phyloP scores from a whole-genome alignment of 2,888 invertebrate genomes.

The Microctonus brassicae region DNA sequence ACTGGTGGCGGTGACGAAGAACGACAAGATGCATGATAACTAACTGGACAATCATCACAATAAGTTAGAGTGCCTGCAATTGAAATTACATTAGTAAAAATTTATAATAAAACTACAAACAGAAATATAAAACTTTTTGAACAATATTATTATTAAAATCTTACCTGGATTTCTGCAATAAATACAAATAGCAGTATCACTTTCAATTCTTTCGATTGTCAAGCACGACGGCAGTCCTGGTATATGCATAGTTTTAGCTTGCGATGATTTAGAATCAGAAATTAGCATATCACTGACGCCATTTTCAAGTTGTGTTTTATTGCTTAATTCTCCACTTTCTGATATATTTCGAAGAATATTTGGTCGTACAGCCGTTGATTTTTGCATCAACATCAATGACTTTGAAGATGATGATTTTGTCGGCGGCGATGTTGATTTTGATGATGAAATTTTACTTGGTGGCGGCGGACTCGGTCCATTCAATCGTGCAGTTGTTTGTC shows the following conservation, averaged over 20 bases:
- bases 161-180: constrained; percentile 71
- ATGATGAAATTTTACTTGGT: constrained; percentile 43
- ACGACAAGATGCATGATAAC: constrained; percentile 72
- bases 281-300: constrained; percentile 39
- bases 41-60: constrained; percentile 71
- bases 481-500: constrained; percentile 67
- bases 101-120: background rate
- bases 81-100: constrained; percentile 11
- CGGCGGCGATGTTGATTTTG: constrained; percentile 54
- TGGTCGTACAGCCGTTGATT: constrained; percentile 52
- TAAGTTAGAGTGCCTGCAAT: constrained; percentile 68
- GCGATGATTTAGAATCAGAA: constrained; percentile 52
- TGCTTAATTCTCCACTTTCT: constrained; percentile 54
- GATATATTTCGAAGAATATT: constrained; percentile 57
- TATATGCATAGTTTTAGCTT: constrained; percentile 64
- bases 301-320: constrained; percentile 52
- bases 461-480: constrained; percentile 65
- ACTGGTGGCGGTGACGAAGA: constrained; percentile 70
- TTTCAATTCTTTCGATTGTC: constrained; percentile 72
- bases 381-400: constrained; percentile 54
- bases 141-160: constrained; percentile 27
- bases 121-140: background rate
- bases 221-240: constrained; percentile 72
- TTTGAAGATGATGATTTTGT: constrained; percentile 52
- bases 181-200: constrained; percentile 68